Percentiles rank a stretch among this genome's conserved stretches.
Evolutionary conservation across 2,113 vertebrate genomes (phyloP).

Genomic region (Raja brachyura): DNA sequence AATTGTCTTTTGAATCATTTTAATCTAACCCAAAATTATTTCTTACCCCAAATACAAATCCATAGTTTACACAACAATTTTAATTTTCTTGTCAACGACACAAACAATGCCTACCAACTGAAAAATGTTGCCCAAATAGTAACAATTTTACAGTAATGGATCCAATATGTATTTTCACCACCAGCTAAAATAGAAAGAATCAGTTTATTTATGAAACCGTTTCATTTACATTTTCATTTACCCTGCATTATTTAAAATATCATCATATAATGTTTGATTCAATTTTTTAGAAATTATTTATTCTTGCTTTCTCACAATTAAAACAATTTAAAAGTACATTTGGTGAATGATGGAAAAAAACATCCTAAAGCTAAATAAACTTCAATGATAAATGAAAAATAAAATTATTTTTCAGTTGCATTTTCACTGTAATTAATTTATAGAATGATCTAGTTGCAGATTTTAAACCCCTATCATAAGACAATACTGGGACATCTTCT

Average conservation of each 20-base stretch:
- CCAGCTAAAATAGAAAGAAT: not conserved
- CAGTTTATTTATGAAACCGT: not conserved
- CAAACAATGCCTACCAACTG: not conserved
- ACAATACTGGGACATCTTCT: slow-evolving; percentile 25
- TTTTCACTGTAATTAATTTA: slow-evolving; percentile 3
- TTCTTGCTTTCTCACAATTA: not conserved
- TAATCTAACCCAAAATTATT: not conserved
- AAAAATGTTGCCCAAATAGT: not conserved
- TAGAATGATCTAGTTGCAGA: not conserved
- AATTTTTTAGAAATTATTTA: not conserved
- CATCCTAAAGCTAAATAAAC: not conserved
- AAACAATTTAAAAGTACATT: not conserved
- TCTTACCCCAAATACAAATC: not conserved
- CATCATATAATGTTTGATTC: not conserved
- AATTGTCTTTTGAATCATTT: not conserved
- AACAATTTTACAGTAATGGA: not conserved
- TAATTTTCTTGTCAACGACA: not conserved
- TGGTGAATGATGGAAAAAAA: not conserved
- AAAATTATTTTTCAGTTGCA: slow-evolving; percentile 6
- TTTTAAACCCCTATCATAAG: not conserved
- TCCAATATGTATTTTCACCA: not conserved
- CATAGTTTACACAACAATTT: not conserved
- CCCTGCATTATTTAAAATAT: not conserved
- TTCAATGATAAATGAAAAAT: not conserved
- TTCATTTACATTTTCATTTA: not conserved